Percentiles rank a stretch among this genome's conserved stretches.
phyloP scores from a whole-genome alignment of 2,888 invertebrate genomes.

The Nymphalis polychloros region DNA sequence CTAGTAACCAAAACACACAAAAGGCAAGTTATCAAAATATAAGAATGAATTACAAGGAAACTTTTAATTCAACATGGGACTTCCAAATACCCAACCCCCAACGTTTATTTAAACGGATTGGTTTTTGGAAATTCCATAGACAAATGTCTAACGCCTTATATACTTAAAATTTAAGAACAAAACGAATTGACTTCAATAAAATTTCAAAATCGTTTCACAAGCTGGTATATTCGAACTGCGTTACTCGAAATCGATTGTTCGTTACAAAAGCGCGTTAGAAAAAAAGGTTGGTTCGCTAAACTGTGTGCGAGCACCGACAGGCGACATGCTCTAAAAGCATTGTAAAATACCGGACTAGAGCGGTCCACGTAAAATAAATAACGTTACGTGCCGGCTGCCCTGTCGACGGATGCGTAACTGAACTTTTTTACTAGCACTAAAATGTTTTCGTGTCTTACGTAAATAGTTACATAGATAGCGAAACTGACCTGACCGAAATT shows the following conservation, averaged over 20 bases:
- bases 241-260: slow-evolving; percentile 1
- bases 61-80: too few relatives aligned
- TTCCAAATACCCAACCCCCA: too few relatives aligned
- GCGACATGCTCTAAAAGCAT: slow-evolving; percentile 62
- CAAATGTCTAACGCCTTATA: too few relatives aligned
- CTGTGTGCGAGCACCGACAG: slow-evolving; percentile 63
- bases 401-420: slow-evolving; percentile 56
- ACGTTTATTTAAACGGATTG: too few relatives aligned
- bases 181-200: background rate
- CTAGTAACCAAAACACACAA: too few relatives aligned
- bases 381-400: slow-evolving; percentile 62
- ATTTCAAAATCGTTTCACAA: background rate
- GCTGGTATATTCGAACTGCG: too few relatives aligned
- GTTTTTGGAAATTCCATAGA: too few relatives aligned
- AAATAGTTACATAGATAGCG: slow-evolving; percentile 10
- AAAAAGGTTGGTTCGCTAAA: slow-evolving; percentile 62
- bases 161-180: too few relatives aligned
- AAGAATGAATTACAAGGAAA: too few relatives aligned
- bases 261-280: slow-evolving; percentile 25
- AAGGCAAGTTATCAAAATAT: too few relatives aligned
- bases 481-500: background rate
- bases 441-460: slow-evolving; percentile 32
- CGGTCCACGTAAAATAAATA: slow-evolving; percentile 75
- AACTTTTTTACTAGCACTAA: slow-evolving; percentile 51
- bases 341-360: slow-evolving; percentile 50